These are phyloP conservation scores for Noctilio leporinus DNA, from an alignment of 2,113 vertebrate species.

Conservation along the genomic window DNA sequence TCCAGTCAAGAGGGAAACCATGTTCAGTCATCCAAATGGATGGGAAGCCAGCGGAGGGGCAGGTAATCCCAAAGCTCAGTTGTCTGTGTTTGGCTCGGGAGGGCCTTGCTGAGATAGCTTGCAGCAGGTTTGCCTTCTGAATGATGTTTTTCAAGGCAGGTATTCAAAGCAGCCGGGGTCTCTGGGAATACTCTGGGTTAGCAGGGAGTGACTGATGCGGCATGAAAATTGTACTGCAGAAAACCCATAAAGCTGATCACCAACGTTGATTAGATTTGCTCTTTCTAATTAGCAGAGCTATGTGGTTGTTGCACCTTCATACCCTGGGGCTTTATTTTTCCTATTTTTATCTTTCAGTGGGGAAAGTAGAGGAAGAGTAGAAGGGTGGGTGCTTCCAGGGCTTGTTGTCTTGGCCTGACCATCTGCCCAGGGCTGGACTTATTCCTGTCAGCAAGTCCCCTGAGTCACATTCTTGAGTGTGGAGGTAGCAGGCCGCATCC, in stretches of 20 bases:
- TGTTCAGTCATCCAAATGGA: not conserved
- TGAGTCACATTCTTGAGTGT: not conserved
- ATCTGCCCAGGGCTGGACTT: slow-evolving; percentile 1
- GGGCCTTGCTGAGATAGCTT: not conserved
- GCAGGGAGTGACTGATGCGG: not conserved
- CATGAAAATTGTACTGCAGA: not conserved
- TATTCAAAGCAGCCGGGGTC: not conserved
- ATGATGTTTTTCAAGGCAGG: not conserved
- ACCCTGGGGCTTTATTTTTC: not conserved
- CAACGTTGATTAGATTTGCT: slow-evolving; percentile 6
- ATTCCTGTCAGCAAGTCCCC: not conserved
- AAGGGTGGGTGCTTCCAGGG: not conserved
- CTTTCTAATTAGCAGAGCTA: slow-evolving; percentile 25
- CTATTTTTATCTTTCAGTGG: slow-evolving; percentile 36
- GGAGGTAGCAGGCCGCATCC: not conserved
- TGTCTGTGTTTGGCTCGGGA: not conserved
- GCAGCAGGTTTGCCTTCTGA: not conserved
- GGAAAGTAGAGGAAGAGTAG: slow-evolving; percentile 5
- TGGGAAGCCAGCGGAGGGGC: not conserved
- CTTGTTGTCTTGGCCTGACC: slow-evolving; percentile 2
- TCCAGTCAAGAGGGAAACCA: not conserved
- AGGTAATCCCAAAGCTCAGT: not conserved
- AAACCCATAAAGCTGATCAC: not conserved
- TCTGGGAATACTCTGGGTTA: not conserved
- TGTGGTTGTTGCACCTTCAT: not conserved